Base-by-base conservation (phyloP, 2,113 vertebrate genomes). In the Catharus fuscescens region DNA sequence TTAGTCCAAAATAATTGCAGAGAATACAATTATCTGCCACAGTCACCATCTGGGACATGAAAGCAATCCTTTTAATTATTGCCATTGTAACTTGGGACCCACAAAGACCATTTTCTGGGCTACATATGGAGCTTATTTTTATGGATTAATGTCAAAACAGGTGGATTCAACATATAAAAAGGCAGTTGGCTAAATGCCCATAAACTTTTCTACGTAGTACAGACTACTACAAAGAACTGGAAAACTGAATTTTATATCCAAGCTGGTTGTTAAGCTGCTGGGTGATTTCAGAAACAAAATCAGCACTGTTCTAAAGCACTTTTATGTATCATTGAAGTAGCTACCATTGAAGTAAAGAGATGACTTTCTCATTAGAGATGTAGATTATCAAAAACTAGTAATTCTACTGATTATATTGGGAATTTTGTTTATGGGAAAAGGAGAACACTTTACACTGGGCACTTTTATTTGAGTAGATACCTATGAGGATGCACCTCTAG, bases 11-110 rank as follows among this genome's bases (percentile, higher is more conserved):
- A 93, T 96, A 96, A 96, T 96, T 95, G 88, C 80, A 90, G 26
- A 16, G 24, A 83, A 95, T 53, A 78, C 61, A 93, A 93, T 97
- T 78, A 93, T 78, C 96, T 93, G 62, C 72, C 82, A 59, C 40
- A 86, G 74, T 42, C 80, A 84, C 94, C 96, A 97, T 96, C 92
- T 96, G 96, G 67, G 93, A 80, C 60, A 88, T 69, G 80, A 96
- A 95, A 95, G 56, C 26, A 79, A 95, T 94, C 40, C 91, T 86
- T 95, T 96, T 91, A 93, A 95, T 96, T 96, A 97, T 78, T 94
- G 70, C 45, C 66, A 93, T 66, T 90, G 70, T 92, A 95, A 93
- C 80, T 87, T 81, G 80, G n/a, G 88, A 85, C 66, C 64, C 36
- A 72, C 45, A 93, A 92, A 93, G 67, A 91, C 20, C 57, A 72